Percentiles rank a stretch among this genome's conserved stretches.
These are phyloP conservation scores for Todiramphus chloris DNA, from an alignment of 2,113 vertebrate genomes.

Conservation along the genomic window DNA sequence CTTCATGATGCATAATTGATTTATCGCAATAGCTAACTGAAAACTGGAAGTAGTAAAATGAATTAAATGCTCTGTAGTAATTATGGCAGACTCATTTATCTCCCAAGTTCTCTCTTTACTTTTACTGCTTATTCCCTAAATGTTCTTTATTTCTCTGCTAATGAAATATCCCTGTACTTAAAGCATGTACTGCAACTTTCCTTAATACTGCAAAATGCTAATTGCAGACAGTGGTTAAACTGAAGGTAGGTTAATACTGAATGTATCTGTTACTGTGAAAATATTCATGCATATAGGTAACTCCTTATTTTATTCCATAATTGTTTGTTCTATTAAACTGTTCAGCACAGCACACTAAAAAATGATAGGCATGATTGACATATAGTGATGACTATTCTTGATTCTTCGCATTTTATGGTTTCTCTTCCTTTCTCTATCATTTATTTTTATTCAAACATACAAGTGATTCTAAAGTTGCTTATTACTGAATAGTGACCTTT, in stretches of 20 bases:
- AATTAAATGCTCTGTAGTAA: not conserved
- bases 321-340: not conserved
- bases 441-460: not conserved
- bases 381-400: not conserved
- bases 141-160: not conserved
- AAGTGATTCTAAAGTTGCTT: not conserved
- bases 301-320: not conserved
- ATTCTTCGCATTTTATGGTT: not conserved
- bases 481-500: not conserved
- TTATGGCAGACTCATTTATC: not conserved
- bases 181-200: not conserved
- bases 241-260: not conserved
- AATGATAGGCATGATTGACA: not conserved
- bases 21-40: constrained; percentile 10
- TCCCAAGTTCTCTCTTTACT: not conserved
- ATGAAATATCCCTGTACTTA: not conserved
- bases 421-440: not conserved
- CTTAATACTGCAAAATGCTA: not conserved
- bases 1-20: not conserved
- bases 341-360: not conserved
- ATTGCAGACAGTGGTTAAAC: not conserved
- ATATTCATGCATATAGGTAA: not conserved
- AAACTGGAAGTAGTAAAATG: not conserved
- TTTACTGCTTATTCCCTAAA: not conserved
- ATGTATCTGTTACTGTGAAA: rapidly evolving